A percentile compares a stretch with the other conserved stretches of the same genome.
Evolutionary conservation across 2,113 vertebrate species (phyloP).

Genomic region (Toxostoma redivivum): DNA sequence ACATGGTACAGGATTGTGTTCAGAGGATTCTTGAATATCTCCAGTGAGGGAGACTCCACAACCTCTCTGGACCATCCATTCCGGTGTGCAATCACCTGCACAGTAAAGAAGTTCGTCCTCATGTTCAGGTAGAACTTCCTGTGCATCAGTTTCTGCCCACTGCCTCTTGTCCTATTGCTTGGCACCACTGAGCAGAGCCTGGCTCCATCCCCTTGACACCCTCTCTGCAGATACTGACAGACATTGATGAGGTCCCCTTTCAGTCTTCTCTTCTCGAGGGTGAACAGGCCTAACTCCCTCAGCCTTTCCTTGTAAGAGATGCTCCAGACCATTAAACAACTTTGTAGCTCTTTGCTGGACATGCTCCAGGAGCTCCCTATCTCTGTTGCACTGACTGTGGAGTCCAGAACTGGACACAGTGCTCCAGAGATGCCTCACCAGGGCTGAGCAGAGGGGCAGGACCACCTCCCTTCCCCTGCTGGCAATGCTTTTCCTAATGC

Average conservation of each 20-base stretch:
- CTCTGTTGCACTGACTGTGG: neutral
- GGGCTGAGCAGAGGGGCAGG: neutral
- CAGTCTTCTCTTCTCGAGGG: rapidly evolving
- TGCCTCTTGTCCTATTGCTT: neutral
- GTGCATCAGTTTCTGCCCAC: neutral
- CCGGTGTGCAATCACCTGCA: rapidly evolving
- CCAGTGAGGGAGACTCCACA: neutral
- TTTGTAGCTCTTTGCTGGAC: neutral
- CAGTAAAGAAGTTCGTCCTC: neutral
- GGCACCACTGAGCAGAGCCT: neutral
- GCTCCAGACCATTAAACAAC: no score
- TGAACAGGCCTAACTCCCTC: neutral
- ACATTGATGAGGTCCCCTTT: neutral
- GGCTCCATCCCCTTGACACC: neutral
- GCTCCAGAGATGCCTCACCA: neutral
- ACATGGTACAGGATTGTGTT: neutral
- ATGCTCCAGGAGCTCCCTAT: neutral
- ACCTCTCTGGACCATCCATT: neutral
- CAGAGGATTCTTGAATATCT: neutral
- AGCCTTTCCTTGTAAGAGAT: neutral
- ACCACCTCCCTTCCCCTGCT: neutral
- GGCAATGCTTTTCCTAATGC: neutral
- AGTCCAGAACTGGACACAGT: neutral
- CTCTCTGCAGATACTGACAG: neutral
- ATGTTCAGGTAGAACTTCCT: neutral